Percentiles rank a stretch among this genome's conserved stretches.
Conservation (phyloP, 2,113 vertebrate species). For the Hucho hucho region DNA sequence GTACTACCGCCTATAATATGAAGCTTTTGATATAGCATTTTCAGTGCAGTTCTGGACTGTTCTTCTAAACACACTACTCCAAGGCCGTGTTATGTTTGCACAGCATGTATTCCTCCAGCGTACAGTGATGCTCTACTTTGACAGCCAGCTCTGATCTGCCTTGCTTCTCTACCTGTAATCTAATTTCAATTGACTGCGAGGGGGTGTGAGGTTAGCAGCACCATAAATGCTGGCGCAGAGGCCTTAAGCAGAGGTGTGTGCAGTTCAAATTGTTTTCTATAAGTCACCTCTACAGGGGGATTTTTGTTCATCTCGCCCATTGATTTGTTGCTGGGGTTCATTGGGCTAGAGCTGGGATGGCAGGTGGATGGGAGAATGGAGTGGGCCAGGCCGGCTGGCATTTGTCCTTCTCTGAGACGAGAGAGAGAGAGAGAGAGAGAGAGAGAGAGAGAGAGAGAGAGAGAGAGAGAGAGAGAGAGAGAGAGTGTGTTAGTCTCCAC, state of each 20-base stretch:
- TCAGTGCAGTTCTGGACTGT: too few relatives aligned
- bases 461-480: too few relatives aligned
- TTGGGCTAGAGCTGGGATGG: slow-evolving; percentile 43
- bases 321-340: slow-evolving; percentile 67
- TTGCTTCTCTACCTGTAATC: slow-evolving; percentile 55
- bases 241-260: slow-evolving; percentile 45
- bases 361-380: slow-evolving; percentile 27
- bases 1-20: too few relatives aligned
- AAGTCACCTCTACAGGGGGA: slow-evolving; percentile 70
- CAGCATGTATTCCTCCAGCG: slow-evolving; percentile 38
- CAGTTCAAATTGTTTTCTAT: slow-evolving; percentile 72
- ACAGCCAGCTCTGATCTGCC: background rate
- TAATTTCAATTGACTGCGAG: slow-evolving; percentile 68
- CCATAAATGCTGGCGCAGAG: slow-evolving; percentile 50
- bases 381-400: background rate
- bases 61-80: too few relatives aligned
- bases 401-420: slow-evolving; percentile 12
- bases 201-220: slow-evolving; percentile 62
- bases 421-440: too few relatives aligned
- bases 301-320: slow-evolving; percentile 63
- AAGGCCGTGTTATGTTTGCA: too few relatives aligned
- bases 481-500: too few relatives aligned
- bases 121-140: background rate
- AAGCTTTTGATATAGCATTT: too few relatives aligned
- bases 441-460: background rate